phyloP scores from a whole-genome alignment of 2,888 invertebrate species.

The Micoletzkya japonica region DNA sequence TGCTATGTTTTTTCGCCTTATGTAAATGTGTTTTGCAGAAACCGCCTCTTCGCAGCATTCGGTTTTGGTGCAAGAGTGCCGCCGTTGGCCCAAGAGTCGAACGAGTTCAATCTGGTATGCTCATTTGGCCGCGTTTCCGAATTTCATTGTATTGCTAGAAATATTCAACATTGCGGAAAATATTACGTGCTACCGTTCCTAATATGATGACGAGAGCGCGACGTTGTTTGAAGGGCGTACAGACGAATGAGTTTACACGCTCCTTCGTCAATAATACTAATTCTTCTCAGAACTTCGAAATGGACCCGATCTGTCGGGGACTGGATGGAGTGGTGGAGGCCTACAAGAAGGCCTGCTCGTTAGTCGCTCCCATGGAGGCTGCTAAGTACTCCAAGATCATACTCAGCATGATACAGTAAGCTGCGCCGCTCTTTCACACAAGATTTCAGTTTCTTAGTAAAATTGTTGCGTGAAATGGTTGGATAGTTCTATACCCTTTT shows the following conservation, averaged over 20 bases:
- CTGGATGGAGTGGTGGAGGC: constrained; percentile 56
- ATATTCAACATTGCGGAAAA: too few species aligned
- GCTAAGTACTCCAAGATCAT: constrained; percentile 44
- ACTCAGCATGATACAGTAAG: constrained; percentile 5
- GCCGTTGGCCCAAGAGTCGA: constrained; percentile 57
- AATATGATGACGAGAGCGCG: too few species aligned
- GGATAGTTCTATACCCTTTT: neutral
- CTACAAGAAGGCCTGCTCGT: constrained; percentile 49
- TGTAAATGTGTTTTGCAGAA: constrained; percentile 35
- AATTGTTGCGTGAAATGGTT: neutral
- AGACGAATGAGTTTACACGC: too few species aligned
- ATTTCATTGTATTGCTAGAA: too few species aligned
- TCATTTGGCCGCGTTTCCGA: too few species aligned
- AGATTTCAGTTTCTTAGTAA: neutral
- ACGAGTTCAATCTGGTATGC: constrained; percentile 59
- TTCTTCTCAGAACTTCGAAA: constrained; percentile 47
- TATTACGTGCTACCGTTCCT: too few species aligned
- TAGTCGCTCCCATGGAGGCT: constrained; percentile 53
- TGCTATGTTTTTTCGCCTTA: neutral
- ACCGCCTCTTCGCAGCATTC: constrained; percentile 57
- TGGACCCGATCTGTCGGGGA: constrained; percentile 59
- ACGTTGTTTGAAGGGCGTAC: too few species aligned
- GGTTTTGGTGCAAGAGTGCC: constrained; percentile 62
- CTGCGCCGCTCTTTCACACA: neutral
- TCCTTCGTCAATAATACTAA: too few species aligned